Percentiles rank a stretch among this genome's conserved stretches.
phyloP scores from a whole-genome alignment of 2,113 vertebrate species.

The Hepsetus odoe region DNA sequence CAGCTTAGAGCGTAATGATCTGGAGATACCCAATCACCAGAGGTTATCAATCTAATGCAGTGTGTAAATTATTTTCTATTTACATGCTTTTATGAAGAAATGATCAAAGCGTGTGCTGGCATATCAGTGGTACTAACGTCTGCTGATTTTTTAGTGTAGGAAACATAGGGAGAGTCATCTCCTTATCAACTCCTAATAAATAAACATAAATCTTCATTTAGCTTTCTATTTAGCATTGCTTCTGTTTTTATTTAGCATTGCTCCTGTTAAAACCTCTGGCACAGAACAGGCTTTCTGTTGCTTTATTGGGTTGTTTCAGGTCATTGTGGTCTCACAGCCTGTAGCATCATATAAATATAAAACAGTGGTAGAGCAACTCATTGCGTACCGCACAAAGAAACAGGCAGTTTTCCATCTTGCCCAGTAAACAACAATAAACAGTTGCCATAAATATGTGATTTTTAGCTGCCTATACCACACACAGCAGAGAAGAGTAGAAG shows the following conservation, averaged over 20 bases:
- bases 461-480: neutral
- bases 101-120: too few species aligned
- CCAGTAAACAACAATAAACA: conserved; percentile 9
- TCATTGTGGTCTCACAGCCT: conserved; percentile 2
- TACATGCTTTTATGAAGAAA: too few species aligned
- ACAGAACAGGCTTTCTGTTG: neutral
- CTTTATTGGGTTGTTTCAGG: conserved; percentile 20
- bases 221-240: neutral
- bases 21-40: too few species aligned
- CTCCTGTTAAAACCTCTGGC: neutral
- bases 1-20: too few species aligned
- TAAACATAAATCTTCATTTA: too few species aligned
- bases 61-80: too few species aligned
- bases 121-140: too few species aligned
- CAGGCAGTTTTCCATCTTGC: neutral
- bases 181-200: too few species aligned
- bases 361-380: conserved; percentile 16
- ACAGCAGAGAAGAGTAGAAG: neutral
- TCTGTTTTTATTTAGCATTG: neutral
- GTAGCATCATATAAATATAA: conserved; percentile 25
- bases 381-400: conserved; percentile 2
- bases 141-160: neutral
- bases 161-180: neutral
- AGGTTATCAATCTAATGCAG: too few species aligned
- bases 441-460: conserved; percentile 5